Evolutionary conservation across 2,113 vertebrate genomes (phyloP), one percentile per base, ranked within the genome.

Genomic region (Lepisosteus oculatus): DNA sequence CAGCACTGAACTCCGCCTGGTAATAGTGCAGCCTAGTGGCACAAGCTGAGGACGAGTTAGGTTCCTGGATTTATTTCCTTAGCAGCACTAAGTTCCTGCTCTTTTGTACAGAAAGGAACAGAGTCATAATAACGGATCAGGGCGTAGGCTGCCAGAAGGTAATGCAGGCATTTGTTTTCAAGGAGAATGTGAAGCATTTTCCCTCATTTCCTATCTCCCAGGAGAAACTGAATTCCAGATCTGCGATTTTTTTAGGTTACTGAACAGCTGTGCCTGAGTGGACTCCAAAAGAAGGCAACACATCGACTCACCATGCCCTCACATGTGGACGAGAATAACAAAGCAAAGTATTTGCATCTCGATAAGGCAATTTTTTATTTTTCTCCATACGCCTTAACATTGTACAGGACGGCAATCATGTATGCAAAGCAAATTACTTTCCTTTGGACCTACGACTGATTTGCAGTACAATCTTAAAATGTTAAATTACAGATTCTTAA

Each of bases 131-230:
- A 44, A 63, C 12, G 75, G 74, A 79, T 68, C 69, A 64, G 76
- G 74, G 77, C 62, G 77, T 76, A 69, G 57, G 74, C 78, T 84
- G 73, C 70, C 82, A 76, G 74, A 79, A 84, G 83, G 74, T 80
- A 80, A 77, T 43, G 72, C 75, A 75, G 76, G 66, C 77, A 56
- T 88, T 88, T 76, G 79, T 79, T 81, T 84, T 85, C 72, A 78
- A 73, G 13, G 80, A 84, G 84, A 88, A 88, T 85, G 85, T 89
- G 81, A 83, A 85, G 86, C 86, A 91, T 89, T 88, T 86, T 82
- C 73, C 80, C 85, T 90, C 81, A 89, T 90, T 92, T 91, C 90
- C 86, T 89, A 85, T 72, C 61, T 65, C 59, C 77, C 56, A 12
- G 56, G 56, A 59, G 56, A 59, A 59, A 64, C 45, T n/a, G 69